phyloP scores from a whole-genome alignment of 2,113 vertebrate species.

The Dolichallabes microphthalmus region DNA sequence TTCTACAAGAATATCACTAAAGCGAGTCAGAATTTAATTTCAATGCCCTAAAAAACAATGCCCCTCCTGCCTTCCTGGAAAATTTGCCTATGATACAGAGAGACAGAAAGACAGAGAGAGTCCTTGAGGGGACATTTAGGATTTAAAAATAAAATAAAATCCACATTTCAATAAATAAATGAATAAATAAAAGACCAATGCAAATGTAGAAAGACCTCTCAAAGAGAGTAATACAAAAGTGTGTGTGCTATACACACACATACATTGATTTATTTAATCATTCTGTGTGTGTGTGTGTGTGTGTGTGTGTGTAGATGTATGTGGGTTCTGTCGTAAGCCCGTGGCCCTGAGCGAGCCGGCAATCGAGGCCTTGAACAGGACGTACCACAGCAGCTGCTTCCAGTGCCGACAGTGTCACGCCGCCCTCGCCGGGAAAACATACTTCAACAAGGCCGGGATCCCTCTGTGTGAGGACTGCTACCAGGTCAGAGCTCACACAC shows the following conservation, averaged over 20 bases:
- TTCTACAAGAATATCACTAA: no score
- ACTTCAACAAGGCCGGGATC: conserved; percentile 85
- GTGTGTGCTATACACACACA: no score
- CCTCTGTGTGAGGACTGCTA: conserved; percentile 85
- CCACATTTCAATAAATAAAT: background rate
- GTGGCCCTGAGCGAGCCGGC: conserved; percentile 70
- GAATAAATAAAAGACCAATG: background rate
- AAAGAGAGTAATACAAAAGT: no score
- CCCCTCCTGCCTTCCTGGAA: no score
- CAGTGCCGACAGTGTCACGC: conserved; percentile 83
- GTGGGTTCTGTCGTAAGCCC: conserved; percentile 88
- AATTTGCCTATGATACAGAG: no score
- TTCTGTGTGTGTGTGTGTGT: conserved; percentile 27
- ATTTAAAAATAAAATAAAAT: background rate
- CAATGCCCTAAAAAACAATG: background rate
- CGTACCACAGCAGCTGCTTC: conserved; percentile 87
- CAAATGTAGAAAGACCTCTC: background rate
- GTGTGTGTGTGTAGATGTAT: conserved; percentile 76
- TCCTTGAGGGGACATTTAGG: background rate
- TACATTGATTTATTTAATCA: no score
- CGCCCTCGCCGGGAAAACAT: conserved; percentile 81
- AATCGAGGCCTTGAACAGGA: conserved; percentile 84
- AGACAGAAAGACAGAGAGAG: no score
- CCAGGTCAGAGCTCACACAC: conserved; percentile 78
- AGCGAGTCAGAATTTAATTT: background rate